Percentiles rank a stretch among this genome's conserved stretches.
phyloP scores from a whole-genome alignment of 1,140 invertebrate species.

The Ostrea edulis region DNA sequence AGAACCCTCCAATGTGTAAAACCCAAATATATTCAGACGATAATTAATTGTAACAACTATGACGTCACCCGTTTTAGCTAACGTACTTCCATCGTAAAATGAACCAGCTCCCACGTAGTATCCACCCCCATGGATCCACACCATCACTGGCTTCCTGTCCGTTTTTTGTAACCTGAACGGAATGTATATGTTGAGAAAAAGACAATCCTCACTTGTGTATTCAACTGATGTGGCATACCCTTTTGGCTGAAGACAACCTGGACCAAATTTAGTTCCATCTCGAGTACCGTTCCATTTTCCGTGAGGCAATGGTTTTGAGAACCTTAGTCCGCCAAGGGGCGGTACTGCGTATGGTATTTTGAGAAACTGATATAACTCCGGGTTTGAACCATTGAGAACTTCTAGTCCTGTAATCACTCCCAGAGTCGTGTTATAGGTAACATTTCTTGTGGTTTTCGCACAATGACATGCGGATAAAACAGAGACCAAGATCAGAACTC shows the following conservation, averaged over 20 bases:
- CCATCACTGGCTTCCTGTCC: conserved; percentile 86
- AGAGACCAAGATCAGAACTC: no score
- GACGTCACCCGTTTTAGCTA: conserved; percentile 88
- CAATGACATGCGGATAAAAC: no score
- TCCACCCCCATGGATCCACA: conserved; percentile 97
- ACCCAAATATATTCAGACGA: conserved; percentile 87
- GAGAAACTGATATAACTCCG: conserved; percentile 82
- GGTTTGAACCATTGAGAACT: no score
- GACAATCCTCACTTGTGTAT: conserved; percentile 92
- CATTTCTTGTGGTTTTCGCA: no score
- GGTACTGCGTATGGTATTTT: conserved; percentile 96
- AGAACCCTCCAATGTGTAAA: conserved; percentile 83
- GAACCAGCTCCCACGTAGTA: conserved; percentile 94
- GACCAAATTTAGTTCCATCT: conserved; percentile 81
- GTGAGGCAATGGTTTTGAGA: conserved; percentile 89
- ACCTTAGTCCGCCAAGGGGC: conserved; percentile 91
- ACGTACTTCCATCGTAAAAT: conserved; percentile 89
- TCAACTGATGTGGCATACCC: conserved; percentile 67
- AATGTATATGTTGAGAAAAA: conserved; percentile 92
- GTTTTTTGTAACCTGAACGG: conserved; percentile 80
- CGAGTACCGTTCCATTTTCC: conserved; percentile 54
- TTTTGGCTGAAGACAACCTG: conserved; percentile 79
- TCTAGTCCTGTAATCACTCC: no score
- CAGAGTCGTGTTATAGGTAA: no score
- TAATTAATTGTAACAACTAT: conserved; percentile 89